phyloP scores from a whole-genome alignment of 1,140 invertebrate genomes.

The Drosophila bipectinata region DNA sequence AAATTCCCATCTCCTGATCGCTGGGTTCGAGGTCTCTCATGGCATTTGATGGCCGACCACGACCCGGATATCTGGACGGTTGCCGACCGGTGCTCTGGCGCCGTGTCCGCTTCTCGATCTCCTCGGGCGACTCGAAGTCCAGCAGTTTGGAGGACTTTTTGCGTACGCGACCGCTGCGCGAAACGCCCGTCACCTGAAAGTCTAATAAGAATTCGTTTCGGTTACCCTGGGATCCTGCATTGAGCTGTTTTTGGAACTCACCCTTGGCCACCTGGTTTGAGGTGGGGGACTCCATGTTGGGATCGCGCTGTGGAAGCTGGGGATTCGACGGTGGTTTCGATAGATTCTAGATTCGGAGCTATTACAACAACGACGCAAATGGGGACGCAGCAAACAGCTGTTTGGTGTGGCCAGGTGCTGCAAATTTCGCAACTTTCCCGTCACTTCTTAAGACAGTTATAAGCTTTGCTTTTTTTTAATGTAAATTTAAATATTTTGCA shows the following conservation, averaged over 20 bases:
- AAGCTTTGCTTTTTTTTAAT: background rate
- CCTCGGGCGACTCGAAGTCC: slow-evolving; percentile 95
- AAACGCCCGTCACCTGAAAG: slow-evolving; percentile 93
- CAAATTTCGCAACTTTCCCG: background rate
- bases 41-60: slow-evolving; percentile 68
- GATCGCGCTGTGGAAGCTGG: slow-evolving; percentile 18
- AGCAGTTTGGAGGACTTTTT: slow-evolving; percentile 97
- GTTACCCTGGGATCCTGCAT: background rate
- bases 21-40: slow-evolving; percentile 44
- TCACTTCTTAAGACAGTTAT: too few species aligned
- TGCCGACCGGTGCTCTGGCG: slow-evolving; percentile 39
- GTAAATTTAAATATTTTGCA: background rate
- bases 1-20: slow-evolving; percentile 45
- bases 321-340: slow-evolving; percentile 2
- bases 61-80: slow-evolving; percentile 48
- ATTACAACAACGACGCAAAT: slow-evolving; percentile 34
- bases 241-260: slow-evolving; percentile 2
- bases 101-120: slow-evolving; percentile 85
- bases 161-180: slow-evolving; percentile 92
- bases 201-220: slow-evolving; percentile 84
- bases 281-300: slow-evolving; percentile 42
- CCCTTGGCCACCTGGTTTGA: slow-evolving; percentile 44
- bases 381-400: slow-evolving; percentile 14
- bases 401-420: slow-evolving; percentile 17
- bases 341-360: background rate